Base-by-base conservation (phyloP, 2,113 vertebrate genomes). In the Pogonocichla stellata region DNA sequence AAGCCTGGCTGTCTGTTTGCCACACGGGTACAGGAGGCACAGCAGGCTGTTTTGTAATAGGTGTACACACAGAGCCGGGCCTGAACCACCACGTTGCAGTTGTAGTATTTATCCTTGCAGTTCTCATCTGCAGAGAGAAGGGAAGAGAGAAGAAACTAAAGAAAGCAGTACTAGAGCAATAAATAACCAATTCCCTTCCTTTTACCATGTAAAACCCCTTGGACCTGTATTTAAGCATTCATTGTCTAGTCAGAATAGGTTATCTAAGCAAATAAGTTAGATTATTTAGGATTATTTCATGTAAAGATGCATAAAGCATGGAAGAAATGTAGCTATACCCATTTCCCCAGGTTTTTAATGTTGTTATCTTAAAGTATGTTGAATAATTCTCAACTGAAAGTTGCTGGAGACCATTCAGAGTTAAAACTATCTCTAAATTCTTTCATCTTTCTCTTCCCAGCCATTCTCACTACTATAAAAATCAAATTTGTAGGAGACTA, bases 41-140 rank as follows among this genome's bases (percentile, higher is more conserved):
- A 99, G 92, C 99, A 99, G 15, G 98, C 98, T 0, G 97, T 98
- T 97, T 99, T 98, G 98, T 99, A 99, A 75, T 99, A 99, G 89
- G 98, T 98, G 83, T 99, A 99, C 86, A 99, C 99, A 5, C 99
- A 99, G 38, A 99, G 99, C 23, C 99, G 98, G 12, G 99, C 99
- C 96, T 99, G 99, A 22, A 99, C 99, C 95, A 99, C 99, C 97
- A 99, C 99, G 0, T 99, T 99, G 98, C 99, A 99, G 96, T 99
- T 99, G 97, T 98, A 99, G 96, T 99, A 99, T 89, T 99, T 99
- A 89, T 99, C 99, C 96, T 98, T 98, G 97, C 99, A 99, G 95
- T 98, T 99, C 78, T 99, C 99, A 88, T 99, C 99, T 99, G 98
- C 1, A 12, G 80, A 88, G 66, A 78, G 42, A 96, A 61, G 38